A percentile compares a stretch with the other conserved stretches of the same genome.
These are phyloP conservation scores for Habrosyne pyritoides DNA, from an alignment of 2,888 invertebrate species.

Conservation along the genomic window DNA sequence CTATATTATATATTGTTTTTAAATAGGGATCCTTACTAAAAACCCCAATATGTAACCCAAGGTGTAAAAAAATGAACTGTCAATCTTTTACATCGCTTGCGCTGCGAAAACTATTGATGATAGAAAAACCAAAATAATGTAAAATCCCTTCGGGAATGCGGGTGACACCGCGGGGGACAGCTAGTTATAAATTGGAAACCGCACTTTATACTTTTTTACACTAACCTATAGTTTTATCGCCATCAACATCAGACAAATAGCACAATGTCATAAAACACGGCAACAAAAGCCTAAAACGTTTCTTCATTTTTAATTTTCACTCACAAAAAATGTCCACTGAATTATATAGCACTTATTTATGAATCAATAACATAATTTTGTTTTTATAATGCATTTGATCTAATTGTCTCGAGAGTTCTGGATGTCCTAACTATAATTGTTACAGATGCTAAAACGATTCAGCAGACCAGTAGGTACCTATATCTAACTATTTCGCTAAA, in stretches of 20 bases:
- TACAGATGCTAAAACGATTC: conserved; percentile 34
- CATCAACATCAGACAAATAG: conserved; percentile 29
- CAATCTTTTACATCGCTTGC: no score
- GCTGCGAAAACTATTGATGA: no score
- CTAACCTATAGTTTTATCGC: conserved; percentile 47
- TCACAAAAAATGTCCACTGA: not conserved
- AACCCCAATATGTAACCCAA: no score
- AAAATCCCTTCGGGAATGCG: no score
- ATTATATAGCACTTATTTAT: not conserved
- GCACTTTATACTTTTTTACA: conserved; percentile 5
- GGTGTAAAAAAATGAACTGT: no score
- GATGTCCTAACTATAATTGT: conserved; percentile 36
- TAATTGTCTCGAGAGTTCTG: not conserved
- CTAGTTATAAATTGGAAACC: not conserved
- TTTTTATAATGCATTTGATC: not conserved
- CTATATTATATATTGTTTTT: no score
- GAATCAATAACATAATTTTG: not conserved
- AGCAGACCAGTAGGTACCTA: conserved; percentile 20
- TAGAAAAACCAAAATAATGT: no score
- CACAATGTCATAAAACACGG: conserved; percentile 22
- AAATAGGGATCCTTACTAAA: no score
- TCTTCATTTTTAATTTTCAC: conserved; percentile 14
- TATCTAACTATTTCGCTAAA: conserved; percentile 36
- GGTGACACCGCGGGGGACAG: no score
- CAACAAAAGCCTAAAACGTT: conserved; percentile 18